Base-by-base conservation (phyloP, 2,888 invertebrate species). In the Drosophila anomelani region DNA sequence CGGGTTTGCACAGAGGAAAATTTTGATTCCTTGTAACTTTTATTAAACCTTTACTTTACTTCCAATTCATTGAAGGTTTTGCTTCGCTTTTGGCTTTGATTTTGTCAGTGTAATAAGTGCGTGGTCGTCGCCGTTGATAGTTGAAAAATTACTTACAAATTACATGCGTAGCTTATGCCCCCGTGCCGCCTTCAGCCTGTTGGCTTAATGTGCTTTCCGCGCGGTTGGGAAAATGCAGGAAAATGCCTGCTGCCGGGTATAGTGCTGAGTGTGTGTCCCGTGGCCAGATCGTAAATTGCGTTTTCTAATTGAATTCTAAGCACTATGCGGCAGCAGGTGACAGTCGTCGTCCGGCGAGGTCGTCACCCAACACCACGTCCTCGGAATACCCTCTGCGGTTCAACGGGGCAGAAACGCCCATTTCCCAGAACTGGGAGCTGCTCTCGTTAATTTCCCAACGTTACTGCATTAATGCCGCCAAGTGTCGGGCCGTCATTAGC, bases 141-240 rank as follows among this genome's bases (percentile, higher is more conserved):
- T 78, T 85, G 88, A 85, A 89, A 88, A 88, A 85, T 85, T 80
- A 85, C 86, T 88, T 89, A 82, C 89, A 85, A 89, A 88, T 85
- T 88, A 85, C 85, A 85, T 89, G 89, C 86, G 88, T 89, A 87
- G 84, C 84, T 85, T 89, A 89, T 81, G 88, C 80, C 84, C 89
- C 89, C 80, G 82, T 87, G 87, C 87, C 77, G 87, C 80, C 82
- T 82, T 87, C 78, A 68, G 89, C 79, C 76, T 77, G 79, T 80
- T 77, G 77, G 79, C 88, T 87, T 88, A 88, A 87, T 87, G 89
- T 74, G 80, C 76, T 79, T 85, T 87, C 64, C 76, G 82, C 76
- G 85, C 66, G 36, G 23, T 23, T 26, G 47, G 62, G 41, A 49
- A 69, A 56, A 51, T 32, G 47, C 36, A 26, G 47, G 64, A 47